phyloP scores from a whole-genome alignment of 2,888 invertebrate species.

The Leucophenga montana region DNA sequence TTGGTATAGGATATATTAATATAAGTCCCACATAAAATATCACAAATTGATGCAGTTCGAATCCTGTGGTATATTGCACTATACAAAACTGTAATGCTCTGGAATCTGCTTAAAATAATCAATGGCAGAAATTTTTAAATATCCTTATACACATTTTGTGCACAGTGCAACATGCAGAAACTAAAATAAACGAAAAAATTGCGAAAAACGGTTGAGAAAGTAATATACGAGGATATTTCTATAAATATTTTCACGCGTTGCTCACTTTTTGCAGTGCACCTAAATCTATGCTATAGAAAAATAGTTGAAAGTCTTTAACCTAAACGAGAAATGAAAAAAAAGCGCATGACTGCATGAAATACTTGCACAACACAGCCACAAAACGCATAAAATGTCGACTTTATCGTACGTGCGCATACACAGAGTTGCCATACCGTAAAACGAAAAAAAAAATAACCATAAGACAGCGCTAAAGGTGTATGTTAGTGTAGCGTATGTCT shows the following conservation, averaged over 20 bases:
- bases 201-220: neutral
- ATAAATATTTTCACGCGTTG: constrained; percentile 19
- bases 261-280: neutral
- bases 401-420: constrained; percentile 21
- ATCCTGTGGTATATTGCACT: no score
- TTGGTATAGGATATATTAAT: no score
- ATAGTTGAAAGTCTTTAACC: neutral
- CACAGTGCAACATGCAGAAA: no score
- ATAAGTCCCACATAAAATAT: no score
- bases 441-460: no score
- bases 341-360: constrained; percentile 25
- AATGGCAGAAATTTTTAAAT: no score
- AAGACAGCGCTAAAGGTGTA: neutral
- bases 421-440: neutral
- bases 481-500: neutral
- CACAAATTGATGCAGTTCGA: no score
- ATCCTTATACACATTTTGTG: no score
- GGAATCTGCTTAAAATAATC: no score
- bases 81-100: no score
- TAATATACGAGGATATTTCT: constrained; percentile 4
- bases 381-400: constrained; percentile 35
- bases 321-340: constrained; percentile 1
- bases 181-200: neutral
- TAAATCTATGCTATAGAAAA: neutral
- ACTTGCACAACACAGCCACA: constrained; percentile 9